phyloP scores from a whole-genome alignment of 53 echinoderm and acorn worm species.

The Astropecten irregularis region DNA sequence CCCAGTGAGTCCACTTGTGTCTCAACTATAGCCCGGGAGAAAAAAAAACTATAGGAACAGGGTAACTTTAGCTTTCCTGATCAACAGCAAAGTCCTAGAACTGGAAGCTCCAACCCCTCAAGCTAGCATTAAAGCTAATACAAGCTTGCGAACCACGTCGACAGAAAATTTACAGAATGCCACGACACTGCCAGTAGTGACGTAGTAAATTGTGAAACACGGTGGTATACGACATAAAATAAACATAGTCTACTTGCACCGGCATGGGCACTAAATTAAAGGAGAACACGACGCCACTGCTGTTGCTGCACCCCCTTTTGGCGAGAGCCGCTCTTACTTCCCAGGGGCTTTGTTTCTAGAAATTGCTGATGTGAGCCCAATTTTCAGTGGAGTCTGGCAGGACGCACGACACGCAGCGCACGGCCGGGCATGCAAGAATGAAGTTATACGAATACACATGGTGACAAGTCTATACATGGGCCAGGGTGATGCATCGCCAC shows the following conservation, averaged over 20 bases:
- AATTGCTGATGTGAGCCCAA: slow-evolving; percentile 51
- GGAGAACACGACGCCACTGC: not conserved
- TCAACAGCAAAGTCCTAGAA: no score
- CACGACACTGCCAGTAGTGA: not conserved
- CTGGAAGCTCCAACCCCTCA: no score
- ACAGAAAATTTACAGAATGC: not conserved
- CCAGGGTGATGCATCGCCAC: no score
- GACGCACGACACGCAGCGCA: not conserved
- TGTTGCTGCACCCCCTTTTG: not conserved
- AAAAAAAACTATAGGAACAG: no score
- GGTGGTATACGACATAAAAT: not conserved
- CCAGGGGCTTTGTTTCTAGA: slow-evolving; percentile 43
- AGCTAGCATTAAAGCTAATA: no score
- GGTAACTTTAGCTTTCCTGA: no score
- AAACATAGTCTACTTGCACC: not conserved
- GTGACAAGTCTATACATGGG: not conserved
- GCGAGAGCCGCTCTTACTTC: not conserved
- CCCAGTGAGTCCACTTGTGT: no score
- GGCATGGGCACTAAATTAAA: slow-evolving; percentile 9
- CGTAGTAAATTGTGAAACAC: not conserved
- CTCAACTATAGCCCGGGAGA: no score
- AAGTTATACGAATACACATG: slow-evolving; percentile 11
- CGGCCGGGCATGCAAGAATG: not conserved
- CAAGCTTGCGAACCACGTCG: slow-evolving; percentile 32
- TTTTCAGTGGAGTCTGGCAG: not conserved